phyloP scores from a whole-genome alignment of 2,888 invertebrate species.

The Calameuta idolon region DNA sequence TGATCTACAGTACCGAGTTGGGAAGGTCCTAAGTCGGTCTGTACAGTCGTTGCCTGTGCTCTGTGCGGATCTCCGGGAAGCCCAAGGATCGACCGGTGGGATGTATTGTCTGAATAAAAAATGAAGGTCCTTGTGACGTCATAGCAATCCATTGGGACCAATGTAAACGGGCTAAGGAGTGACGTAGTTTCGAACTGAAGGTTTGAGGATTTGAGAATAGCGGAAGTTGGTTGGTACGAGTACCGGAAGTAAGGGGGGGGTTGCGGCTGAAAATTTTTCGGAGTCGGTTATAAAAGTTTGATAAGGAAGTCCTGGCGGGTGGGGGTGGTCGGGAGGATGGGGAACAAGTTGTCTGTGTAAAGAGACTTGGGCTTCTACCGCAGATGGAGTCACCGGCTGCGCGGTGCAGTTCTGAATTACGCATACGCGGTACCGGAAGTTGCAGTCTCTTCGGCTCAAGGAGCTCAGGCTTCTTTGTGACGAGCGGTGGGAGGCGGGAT shows the following conservation, averaged over 20 bases:
- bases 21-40: rapidly evolving
- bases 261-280: neutral
- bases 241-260: neutral
- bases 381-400: neutral
- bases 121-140: neutral
- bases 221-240: neutral
- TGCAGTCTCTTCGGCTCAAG: neutral
- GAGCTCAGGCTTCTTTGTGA: neutral
- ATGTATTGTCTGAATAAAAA: neutral
- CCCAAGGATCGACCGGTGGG: neutral
- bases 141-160: neutral
- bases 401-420: neutral
- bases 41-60: too few relatives aligned
- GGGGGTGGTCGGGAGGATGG: neutral
- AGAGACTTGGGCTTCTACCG: too few relatives aligned
- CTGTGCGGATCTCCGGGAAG: too few relatives aligned
- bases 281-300: neutral
- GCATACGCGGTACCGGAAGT: neutral
- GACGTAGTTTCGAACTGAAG: too few relatives aligned
- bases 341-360: neutral
- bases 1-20: neutral
- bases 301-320: neutral
- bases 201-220: neutral
- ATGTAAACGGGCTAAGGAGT: neutral
- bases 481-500: too few relatives aligned